Conservation (phyloP, 2,888 invertebrate genomes). For the Drosophila buzzatii region DNA sequence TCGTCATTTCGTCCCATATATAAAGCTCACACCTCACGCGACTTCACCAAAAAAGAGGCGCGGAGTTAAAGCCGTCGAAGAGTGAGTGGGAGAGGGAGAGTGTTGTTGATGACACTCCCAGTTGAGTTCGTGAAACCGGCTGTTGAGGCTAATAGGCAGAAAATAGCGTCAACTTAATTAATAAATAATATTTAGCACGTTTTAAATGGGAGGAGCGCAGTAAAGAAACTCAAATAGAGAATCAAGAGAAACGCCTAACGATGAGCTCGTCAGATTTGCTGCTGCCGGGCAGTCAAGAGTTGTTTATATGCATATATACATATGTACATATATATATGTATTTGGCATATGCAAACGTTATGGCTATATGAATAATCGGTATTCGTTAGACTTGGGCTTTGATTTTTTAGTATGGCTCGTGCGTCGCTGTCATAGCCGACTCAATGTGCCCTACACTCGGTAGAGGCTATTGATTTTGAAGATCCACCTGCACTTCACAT, state of each 20-base stretch:
- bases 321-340: slow-evolving; percentile 1
- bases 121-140: slow-evolving; percentile 54
- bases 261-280: slow-evolving; percentile 28
- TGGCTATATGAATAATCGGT: slow-evolving; percentile 69
- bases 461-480: slow-evolving; percentile 7
- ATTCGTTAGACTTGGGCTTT: slow-evolving; percentile 57
- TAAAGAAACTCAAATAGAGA: neutral
- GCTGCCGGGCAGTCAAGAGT: slow-evolving; percentile 8
- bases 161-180: slow-evolving; percentile 77
- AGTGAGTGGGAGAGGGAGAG: neutral
- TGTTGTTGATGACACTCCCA: slow-evolving; percentile 53
- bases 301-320: slow-evolving; percentile 8
- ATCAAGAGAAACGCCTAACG: slow-evolving; percentile 13
- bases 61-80: neutral
- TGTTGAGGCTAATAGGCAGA: slow-evolving; percentile 49
- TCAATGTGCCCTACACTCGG: slow-evolving; percentile 32
- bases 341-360: slow-evolving; percentile 36
- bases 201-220: slow-evolving; percentile 40
- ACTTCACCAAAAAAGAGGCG: slow-evolving; percentile 18
- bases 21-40: slow-evolving; percentile 50
- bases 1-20: slow-evolving; percentile 25
- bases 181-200: slow-evolving; percentile 79
- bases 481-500: slow-evolving; percentile 13
- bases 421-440: slow-evolving; percentile 42
- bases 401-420: slow-evolving; percentile 64